These are phyloP conservation scores for Folsomia candida DNA, from an alignment of 2,888 invertebrate genomes.

Conservation along the genomic window DNA sequence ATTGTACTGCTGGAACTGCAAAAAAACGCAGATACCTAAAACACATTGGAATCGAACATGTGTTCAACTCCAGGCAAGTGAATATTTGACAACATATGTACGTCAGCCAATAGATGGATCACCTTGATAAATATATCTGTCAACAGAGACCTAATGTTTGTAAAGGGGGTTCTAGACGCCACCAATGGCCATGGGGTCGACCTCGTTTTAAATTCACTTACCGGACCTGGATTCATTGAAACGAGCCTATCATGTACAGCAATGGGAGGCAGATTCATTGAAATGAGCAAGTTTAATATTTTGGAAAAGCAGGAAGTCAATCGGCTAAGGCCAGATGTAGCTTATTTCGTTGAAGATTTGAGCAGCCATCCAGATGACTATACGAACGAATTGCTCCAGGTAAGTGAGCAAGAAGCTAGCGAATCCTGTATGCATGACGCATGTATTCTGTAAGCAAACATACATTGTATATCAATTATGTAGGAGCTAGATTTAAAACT, in stretches of 20 bases:
- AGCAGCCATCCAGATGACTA: too few species aligned
- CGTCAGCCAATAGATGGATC: too few species aligned
- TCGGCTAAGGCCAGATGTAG: slow-evolving; percentile 23
- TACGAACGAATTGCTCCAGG: too few species aligned
- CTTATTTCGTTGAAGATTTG: slow-evolving; percentile 18
- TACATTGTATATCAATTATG: too few species aligned
- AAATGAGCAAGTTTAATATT: slow-evolving; percentile 21
- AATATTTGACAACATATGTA: too few species aligned
- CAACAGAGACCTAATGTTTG: slow-evolving; percentile 6
- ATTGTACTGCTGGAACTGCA: slow-evolving; percentile 31
- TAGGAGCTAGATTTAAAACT: too few species aligned
- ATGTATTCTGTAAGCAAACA: too few species aligned
- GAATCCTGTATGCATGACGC: too few species aligned
- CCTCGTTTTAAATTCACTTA: slow-evolving; percentile 17
- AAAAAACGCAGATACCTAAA: slow-evolving; percentile 27
- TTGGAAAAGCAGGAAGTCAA: slow-evolving; percentile 20
- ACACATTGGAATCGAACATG: slow-evolving; percentile 26
- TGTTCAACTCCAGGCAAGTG: slow-evolving; percentile 27
- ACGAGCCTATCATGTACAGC: neutral
- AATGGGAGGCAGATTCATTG: slow-evolving; percentile 6
- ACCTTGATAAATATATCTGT: too few species aligned
- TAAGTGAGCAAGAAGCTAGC: too few species aligned
- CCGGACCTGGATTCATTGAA: slow-evolving; percentile 18
- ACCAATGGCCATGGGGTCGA: slow-evolving; percentile 13
- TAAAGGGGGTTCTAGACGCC: neutral